Percentiles rank a stretch among this genome's conserved stretches.
These are phyloP conservation scores for Hydroisotoma schaefferi DNA, from an alignment of 2,888 invertebrate species.

Conservation along the genomic window DNA sequence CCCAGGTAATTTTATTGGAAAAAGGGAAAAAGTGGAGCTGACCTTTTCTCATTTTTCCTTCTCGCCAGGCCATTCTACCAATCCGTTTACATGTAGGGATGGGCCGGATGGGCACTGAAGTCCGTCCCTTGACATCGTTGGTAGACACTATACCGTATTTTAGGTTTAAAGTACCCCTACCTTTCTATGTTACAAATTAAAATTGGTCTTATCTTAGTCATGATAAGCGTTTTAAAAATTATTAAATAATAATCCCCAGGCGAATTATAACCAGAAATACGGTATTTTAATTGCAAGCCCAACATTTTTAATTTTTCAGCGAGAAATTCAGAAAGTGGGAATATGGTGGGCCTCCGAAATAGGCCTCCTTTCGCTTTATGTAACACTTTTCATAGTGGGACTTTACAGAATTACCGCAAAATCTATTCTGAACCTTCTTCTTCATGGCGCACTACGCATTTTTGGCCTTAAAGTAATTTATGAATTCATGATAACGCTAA, in stretches of 20 bases:
- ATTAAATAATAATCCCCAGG: no score
- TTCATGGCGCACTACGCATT: conserved; percentile 27
- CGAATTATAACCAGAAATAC: no score
- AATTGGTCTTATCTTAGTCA: background rate
- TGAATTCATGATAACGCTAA: conserved; percentile 34
- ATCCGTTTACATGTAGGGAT: no score
- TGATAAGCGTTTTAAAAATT: background rate
- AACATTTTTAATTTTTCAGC: conserved; percentile 19
- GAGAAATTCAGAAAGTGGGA: conserved; percentile 32
- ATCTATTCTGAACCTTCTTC: conserved; percentile 24
- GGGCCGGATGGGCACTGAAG: no score
- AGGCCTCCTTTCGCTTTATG: conserved; percentile 18
- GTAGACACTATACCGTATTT: no score
- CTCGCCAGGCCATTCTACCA: no score
- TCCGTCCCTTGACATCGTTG: no score
- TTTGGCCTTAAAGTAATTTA: conserved; percentile 38
- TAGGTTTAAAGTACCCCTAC: no score
- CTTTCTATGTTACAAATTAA: no score
- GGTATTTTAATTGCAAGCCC: background rate
- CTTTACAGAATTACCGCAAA: conserved; percentile 29
- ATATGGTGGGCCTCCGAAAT: conserved; percentile 40
- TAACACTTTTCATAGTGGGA: conserved; percentile 31
- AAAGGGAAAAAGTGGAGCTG: no score
- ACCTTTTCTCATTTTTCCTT: no score
- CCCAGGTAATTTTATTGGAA: no score